Percentiles rank a stretch among this genome's conserved stretches.
phyloP scores from a whole-genome alignment of 2,797 vertebrate species.

The Falco concolor region DNA sequence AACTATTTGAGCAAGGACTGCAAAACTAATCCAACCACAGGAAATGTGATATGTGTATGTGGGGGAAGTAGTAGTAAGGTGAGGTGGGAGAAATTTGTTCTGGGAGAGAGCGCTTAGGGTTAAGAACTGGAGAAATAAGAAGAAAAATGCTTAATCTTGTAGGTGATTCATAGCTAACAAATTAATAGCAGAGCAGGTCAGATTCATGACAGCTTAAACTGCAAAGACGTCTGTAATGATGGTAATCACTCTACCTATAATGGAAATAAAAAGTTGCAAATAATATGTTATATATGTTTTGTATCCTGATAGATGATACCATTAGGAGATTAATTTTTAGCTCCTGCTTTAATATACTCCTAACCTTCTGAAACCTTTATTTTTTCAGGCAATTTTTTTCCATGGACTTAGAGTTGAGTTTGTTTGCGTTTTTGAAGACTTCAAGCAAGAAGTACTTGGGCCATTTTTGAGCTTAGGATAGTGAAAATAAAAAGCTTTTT shows the following conservation, averaged over 20 bases:
- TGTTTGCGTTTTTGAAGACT: not conserved
- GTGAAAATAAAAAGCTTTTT: conserved; percentile 32
- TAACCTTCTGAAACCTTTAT: not conserved
- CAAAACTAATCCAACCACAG: not conserved
- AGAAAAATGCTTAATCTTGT: not conserved
- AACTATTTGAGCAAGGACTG: not conserved
- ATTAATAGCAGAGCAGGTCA: not conserved
- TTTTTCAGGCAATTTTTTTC: not conserved
- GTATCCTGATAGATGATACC: not conserved
- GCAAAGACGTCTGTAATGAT: not conserved
- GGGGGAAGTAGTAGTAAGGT: not conserved
- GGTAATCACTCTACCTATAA: not conserved
- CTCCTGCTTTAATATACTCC: not conserved
- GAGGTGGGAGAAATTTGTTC: not conserved
- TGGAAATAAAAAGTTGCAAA: not conserved
- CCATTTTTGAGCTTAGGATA: conserved; percentile 2
- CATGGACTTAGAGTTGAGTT: not conserved
- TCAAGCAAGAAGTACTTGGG: not conserved
- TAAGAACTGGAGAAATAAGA: not conserved
- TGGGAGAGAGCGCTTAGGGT: not conserved
- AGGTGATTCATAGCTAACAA: not conserved
- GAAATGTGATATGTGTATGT: not conserved
- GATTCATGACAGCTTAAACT: not conserved
- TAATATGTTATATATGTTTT: not conserved
- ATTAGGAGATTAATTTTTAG: not conserved